These are phyloP conservation scores for Epizoanthus stellaris DNA, from an alignment of 92 coral and sea anemone genomes.

Conservation along the genomic window DNA sequence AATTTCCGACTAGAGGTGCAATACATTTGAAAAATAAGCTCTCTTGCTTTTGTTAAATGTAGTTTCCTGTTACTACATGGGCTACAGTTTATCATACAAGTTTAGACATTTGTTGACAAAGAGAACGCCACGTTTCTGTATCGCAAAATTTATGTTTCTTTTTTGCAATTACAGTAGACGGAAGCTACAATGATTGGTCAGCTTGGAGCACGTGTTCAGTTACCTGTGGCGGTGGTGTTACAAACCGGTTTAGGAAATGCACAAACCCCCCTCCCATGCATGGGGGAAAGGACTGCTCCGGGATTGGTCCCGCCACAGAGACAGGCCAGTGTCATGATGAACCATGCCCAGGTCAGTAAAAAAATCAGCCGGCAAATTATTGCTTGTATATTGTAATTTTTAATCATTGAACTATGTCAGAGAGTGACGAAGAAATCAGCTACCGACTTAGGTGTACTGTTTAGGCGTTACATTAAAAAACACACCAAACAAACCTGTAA, in stretches of 20 bases:
- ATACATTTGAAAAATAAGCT: no score
- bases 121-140: background rate
- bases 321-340: constrained; percentile 87
- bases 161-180: constrained; percentile 72
- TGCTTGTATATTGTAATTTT: no score
- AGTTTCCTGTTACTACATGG: background rate
- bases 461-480: no score
- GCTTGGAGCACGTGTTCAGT: constrained; percentile 97
- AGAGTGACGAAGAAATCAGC: no score
- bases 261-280: constrained; percentile 89
- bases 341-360: constrained; percentile 89
- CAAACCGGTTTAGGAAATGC: constrained; percentile 86
- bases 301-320: constrained; percentile 88
- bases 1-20: no score
- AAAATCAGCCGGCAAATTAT: no score
- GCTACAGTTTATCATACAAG: background rate
- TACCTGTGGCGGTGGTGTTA: constrained; percentile 96
- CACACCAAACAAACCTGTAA: no score
- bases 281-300: constrained; percentile 94
- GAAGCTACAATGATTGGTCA: constrained; percentile 88
- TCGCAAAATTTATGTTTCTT: background rate
- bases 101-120: no score
- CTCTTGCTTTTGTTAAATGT: background rate
- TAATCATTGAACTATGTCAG: no score
- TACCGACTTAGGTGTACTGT: no score